Percentiles rank a stretch among this genome's conserved stretches.
phyloP scores from a whole-genome alignment of 2,888 invertebrate species.

The Cybosia mesomella region DNA sequence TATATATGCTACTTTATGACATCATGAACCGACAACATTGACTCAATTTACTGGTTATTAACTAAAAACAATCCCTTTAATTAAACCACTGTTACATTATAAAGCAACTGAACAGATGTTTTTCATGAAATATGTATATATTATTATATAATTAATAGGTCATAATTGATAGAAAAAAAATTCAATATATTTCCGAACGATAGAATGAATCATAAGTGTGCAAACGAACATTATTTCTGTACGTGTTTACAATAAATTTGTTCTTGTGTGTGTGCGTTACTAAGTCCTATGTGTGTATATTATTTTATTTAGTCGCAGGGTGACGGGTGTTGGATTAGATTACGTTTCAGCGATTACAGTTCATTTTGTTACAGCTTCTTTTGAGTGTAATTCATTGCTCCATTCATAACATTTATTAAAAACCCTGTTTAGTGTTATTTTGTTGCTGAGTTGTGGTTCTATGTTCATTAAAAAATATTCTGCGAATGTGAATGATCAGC shows the following conservation, averaged over 20 bases:
- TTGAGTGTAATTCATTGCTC: slow-evolving; percentile 39
- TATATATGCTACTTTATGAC: neutral
- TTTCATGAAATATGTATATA: no score
- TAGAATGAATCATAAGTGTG: neutral
- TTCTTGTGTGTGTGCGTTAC: slow-evolving; percentile 43
- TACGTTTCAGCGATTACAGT: slow-evolving; percentile 54
- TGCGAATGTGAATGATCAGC: slow-evolving; percentile 76
- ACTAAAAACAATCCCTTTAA: neutral
- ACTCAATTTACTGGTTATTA: neutral
- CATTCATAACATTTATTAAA: slow-evolving; percentile 28
- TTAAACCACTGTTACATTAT: no score
- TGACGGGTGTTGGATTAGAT: slow-evolving; percentile 67
- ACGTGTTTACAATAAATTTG: slow-evolving; percentile 32
- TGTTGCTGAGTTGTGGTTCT: slow-evolving; percentile 58
- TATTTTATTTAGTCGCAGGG: slow-evolving; percentile 54
- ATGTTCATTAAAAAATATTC: slow-evolving; percentile 67
- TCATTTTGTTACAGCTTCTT: slow-evolving; percentile 51
- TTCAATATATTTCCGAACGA: slow-evolving; percentile 24
- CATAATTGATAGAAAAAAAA: neutral
- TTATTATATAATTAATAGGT: no score
- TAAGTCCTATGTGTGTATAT: slow-evolving; percentile 49
- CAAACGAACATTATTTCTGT: slow-evolving; percentile 12
- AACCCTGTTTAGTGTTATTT: slow-evolving; percentile 32
- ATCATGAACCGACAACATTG: neutral
- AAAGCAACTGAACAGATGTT: no score